Conservation (phyloP, 1,140 invertebrate genomes). For the Brachionus sp. region DNA sequence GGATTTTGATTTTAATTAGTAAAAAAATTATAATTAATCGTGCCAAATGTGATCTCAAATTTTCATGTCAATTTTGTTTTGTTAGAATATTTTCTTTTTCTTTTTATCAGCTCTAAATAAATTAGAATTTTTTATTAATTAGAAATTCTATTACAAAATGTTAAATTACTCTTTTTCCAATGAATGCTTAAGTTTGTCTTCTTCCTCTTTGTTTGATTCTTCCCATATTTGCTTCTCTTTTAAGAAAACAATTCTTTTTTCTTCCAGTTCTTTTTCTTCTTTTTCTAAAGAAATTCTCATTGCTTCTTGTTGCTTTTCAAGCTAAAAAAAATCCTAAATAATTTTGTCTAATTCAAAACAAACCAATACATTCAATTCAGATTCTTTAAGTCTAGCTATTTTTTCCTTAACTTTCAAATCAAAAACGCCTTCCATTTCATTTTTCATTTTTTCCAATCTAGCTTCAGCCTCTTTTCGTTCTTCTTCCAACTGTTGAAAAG, state of each 20-base stretch:
- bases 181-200: slow-evolving; percentile 22
- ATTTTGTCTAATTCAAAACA: background rate
- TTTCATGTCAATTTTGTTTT: background rate
- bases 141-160: background rate
- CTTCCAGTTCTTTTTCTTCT: slow-evolving; percentile 46
- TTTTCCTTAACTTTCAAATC: slow-evolving; percentile 45
- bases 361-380: slow-evolving; percentile 35
- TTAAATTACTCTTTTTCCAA: slow-evolving; percentile 40
- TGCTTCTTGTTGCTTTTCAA: slow-evolving; percentile 44
- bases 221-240: slow-evolving; percentile 43
- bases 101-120: slow-evolving; percentile 35
- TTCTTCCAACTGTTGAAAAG: slow-evolving; percentile 23
- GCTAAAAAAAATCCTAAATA: background rate
- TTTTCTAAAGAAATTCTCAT: slow-evolving; percentile 42
- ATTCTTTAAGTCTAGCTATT: slow-evolving; percentile 36
- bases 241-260: slow-evolving; percentile 4
- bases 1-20: background rate
- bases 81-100: slow-evolving; percentile 35
- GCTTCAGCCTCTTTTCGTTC: slow-evolving; percentile 39
- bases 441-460: slow-evolving; percentile 44
- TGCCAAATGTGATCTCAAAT: background rate
- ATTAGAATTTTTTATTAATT: background rate
- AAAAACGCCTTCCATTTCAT: slow-evolving; percentile 45
- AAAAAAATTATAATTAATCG: background rate
- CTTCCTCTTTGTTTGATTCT: slow-evolving; percentile 42